A percentile compares a stretch with the other conserved stretches of the same genome.
Evolutionary conservation across 2,797 vertebrate species (phyloP).

Genomic region (Anabacerthia variegaticeps): DNA sequence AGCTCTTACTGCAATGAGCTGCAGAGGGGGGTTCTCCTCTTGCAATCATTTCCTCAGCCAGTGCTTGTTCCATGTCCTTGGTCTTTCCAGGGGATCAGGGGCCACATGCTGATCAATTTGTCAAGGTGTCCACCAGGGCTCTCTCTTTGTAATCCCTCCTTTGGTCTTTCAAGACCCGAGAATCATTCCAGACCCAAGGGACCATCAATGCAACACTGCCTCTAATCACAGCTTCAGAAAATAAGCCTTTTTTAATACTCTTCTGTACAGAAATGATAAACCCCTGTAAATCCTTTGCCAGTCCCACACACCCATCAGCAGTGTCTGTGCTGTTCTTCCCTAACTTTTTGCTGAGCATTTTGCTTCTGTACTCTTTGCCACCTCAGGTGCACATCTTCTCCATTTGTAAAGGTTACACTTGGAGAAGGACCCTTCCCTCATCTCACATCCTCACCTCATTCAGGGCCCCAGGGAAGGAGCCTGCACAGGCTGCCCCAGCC

Average conservation of each 20-base stretch:
- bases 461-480: background rate
- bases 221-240: conserved; percentile 24
- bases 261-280: conserved; percentile 6
- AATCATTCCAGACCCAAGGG: background rate
- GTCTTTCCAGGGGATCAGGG: background rate
- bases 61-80: background rate
- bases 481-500: background rate
- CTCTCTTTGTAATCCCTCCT: background rate
- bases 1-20: background rate
- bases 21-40: background rate
- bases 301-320: background rate
- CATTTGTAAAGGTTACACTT: background rate
- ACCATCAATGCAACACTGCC: background rate
- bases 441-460: background rate
- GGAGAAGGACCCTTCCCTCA: background rate
- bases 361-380: background rate
- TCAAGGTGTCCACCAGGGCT: background rate
- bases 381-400: background rate
- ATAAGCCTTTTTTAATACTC: background rate
- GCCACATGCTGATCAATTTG: background rate
- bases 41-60: background rate
- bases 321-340: background rate
- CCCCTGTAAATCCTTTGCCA: background rate
- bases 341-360: background rate
- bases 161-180: background rate